A percentile compares a stretch with the other conserved stretches of the same genome.
These are phyloP conservation scores for Gari tellinella DNA, from an alignment of 2,888 invertebrate genomes.

Conservation along the genomic window DNA sequence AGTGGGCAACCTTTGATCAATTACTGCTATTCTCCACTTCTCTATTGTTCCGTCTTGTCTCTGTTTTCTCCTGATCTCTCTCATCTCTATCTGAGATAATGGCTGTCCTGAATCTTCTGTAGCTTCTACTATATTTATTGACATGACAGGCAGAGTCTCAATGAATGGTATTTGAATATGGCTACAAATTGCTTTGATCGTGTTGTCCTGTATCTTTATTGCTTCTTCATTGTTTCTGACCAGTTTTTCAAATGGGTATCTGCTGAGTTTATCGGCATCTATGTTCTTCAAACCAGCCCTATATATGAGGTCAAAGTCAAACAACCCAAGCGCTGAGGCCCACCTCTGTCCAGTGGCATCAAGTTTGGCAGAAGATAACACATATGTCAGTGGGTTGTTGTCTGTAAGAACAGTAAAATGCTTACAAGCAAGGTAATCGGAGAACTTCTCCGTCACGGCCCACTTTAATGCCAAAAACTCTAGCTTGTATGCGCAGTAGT, in stretches of 20 bases:
- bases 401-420: slow-evolving; percentile 36
- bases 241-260: no score
- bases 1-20: background rate
- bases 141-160: background rate
- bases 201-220: no score
- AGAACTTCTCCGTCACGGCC: slow-evolving; percentile 50
- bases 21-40: no score
- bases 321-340: slow-evolving; percentile 4
- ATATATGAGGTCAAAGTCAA: slow-evolving; percentile 4
- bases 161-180: background rate
- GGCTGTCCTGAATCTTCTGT: background rate
- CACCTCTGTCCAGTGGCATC: slow-evolving; percentile 11
- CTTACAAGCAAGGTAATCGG: slow-evolving; percentile 30
- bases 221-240: no score
- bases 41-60: no score
- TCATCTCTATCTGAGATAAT: background rate
- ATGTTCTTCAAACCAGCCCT: slow-evolving; percentile 4
- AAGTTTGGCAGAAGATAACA: slow-evolving; percentile 3
- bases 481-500: slow-evolving; percentile 38
- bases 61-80: no score
- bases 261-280: background rate
- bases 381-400: slow-evolving; percentile 29
- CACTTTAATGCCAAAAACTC: slow-evolving; percentile 23
- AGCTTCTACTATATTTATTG: background rate
- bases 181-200: slow-evolving; percentile 3